Conservation (phyloP, 2,797 vertebrate genomes). For the Zenarchopterus dispar region DNA sequence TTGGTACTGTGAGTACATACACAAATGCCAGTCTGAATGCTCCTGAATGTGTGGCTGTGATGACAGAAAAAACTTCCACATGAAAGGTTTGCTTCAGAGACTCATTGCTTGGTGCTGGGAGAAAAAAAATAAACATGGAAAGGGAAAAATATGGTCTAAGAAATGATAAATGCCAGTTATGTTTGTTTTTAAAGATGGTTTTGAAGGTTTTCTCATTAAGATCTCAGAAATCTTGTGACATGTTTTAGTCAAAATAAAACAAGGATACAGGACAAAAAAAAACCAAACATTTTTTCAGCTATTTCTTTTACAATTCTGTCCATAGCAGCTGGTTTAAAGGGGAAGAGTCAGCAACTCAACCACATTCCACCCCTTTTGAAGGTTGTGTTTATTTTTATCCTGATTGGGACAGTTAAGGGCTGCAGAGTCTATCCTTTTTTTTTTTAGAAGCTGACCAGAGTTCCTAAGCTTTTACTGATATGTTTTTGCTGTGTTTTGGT, state of each 20-base stretch:
- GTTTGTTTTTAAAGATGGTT: slow-evolving; percentile 29
- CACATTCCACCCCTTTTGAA: no score
- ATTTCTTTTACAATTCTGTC: no score
- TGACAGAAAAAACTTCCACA: slow-evolving; percentile 38
- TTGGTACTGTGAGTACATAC: slow-evolving; percentile 15
- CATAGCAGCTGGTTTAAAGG: no score
- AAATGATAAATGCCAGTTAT: slow-evolving; percentile 34
- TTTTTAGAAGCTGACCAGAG: no score
- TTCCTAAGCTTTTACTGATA: no score
- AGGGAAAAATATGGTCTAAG: slow-evolving; percentile 16
- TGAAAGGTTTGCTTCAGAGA: slow-evolving; percentile 43
- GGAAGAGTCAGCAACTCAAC: not conserved
- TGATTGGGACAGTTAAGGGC: no score
- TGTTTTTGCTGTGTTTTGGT: no score
- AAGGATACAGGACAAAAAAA: slow-evolving; percentile 10
- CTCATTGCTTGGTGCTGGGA: not conserved
- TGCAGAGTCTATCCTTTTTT: no score
- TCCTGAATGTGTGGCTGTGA: slow-evolving; percentile 12
- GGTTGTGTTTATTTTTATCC: no score
- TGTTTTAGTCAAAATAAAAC: slow-evolving; percentile 14
- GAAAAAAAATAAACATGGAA: not conserved
- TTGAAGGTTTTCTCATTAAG: slow-evolving; percentile 33
- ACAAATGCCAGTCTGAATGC: slow-evolving; percentile 27
- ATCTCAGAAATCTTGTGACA: slow-evolving; percentile 8
- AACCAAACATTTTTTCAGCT: not conserved